A percentile compares a stretch with the other conserved stretches of the same genome.
phyloP scores from a whole-genome alignment of 2,888 invertebrate genomes.

The Alcis repandata region DNA sequence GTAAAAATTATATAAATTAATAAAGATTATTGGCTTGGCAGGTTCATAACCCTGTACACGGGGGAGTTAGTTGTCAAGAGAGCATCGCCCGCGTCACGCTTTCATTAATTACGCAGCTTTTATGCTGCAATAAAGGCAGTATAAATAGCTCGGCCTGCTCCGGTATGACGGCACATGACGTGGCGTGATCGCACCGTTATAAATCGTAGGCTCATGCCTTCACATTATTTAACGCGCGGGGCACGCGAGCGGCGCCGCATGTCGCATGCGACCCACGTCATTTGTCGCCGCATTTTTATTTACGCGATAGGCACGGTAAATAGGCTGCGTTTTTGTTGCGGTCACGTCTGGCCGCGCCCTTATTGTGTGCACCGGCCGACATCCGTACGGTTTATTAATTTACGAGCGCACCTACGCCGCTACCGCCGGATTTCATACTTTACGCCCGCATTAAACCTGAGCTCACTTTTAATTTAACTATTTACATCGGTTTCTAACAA shows the following conservation, averaged over 20 bases:
- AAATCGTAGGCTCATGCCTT: slow-evolving; percentile 62
- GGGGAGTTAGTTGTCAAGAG: slow-evolving; percentile 32
- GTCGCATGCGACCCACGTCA: slow-evolving; percentile 46
- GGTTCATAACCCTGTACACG: slow-evolving; percentile 12
- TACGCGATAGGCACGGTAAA: slow-evolving; percentile 36
- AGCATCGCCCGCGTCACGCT: slow-evolving; percentile 54
- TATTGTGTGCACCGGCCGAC: slow-evolving; percentile 34
- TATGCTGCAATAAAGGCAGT: slow-evolving; percentile 60
- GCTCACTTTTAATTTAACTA: slow-evolving; percentile 25
- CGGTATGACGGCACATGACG: slow-evolving; percentile 53
- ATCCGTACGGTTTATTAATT: slow-evolving; percentile 36
- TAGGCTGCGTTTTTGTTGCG: slow-evolving; percentile 38
- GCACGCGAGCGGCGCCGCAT: slow-evolving; percentile 55
- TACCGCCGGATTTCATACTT: slow-evolving; percentile 17
- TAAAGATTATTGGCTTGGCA: no score
- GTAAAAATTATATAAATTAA: no score
- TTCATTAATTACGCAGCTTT: slow-evolving; percentile 60
- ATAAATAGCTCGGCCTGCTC: slow-evolving; percentile 52
- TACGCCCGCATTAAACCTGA: slow-evolving; percentile 18
- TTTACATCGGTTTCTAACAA: slow-evolving; percentile 21
- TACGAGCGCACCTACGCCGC: slow-evolving; percentile 21
- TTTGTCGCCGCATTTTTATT: slow-evolving; percentile 52
- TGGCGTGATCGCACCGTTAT: slow-evolving; percentile 54
- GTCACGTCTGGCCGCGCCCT: slow-evolving; percentile 36
- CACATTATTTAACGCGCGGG: slow-evolving; percentile 65